Conservation (phyloP, 2,113 vertebrate genomes). For the Taxidea taxus region DNA sequence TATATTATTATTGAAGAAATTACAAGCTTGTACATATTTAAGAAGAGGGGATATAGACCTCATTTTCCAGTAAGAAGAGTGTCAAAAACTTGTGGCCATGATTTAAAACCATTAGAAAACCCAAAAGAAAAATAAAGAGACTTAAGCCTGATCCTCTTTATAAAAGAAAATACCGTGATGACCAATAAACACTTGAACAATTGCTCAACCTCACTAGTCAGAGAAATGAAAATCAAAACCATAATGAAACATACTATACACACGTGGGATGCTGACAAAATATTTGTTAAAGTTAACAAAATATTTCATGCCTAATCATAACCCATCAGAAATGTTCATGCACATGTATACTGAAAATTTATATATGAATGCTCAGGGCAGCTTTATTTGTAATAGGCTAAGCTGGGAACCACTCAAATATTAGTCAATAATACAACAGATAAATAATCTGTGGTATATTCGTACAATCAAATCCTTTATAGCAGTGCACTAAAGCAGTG, state of each 20-base stretch:
- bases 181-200: not conserved
- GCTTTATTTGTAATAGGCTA: not conserved
- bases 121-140: conserved; percentile 6
- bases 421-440: not conserved
- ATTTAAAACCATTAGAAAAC: not conserved
- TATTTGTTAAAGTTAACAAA: not conserved
- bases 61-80: not conserved
- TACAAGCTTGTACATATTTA: not conserved
- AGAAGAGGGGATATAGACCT: not conserved
- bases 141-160: not conserved
- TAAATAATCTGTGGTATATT: not conserved
- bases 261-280: not conserved
- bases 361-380: not conserved
- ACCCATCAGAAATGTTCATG: not conserved
- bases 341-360: not conserved
- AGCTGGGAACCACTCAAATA: not conserved
- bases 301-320: not conserved
- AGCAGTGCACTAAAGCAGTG: not conserved
- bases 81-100: not conserved
- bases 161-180: not conserved
- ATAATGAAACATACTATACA: not conserved
- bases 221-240: not conserved
- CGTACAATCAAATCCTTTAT: not conserved
- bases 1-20: not conserved
- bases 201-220: not conserved